Base-by-base conservation (phyloP, 1,140 invertebrate species). In the Rhopalosiphum maidis region DNA sequence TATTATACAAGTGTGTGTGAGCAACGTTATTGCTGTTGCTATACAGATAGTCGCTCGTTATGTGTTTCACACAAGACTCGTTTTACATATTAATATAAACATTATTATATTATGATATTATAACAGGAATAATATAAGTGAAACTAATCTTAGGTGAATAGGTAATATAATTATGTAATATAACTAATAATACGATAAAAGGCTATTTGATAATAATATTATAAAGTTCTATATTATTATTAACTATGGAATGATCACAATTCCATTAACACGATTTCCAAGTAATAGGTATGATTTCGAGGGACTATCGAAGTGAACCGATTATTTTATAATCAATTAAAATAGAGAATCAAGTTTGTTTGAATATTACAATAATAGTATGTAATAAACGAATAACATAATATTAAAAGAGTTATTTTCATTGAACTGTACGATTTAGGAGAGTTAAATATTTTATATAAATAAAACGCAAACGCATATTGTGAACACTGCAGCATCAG, bases 391-490 rank as follows among this genome's bases (percentile, higher is more conserved):
- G 8, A 21, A 77, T 18, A 46, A 30, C 25, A 85, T 85, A 85
- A 25, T 23, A 23, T 41, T 87, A 23, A 88, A 51, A 51, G 30
- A 35, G 46, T 88, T 86, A 86, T 86, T 46, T 41, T n/a, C n/a
- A 35, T 55, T 41, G 54, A 54, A 37, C 35, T 43, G 5, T 90
- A 55, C 35, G 23, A n/a, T 48, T 88, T 88, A 8, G 51, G 51
- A 90, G 88, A 35, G 54, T 90, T 90, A 25, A 90, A 90, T 54
- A 55, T 90, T 55, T 89, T 35, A 54, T 88, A 51, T 90, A 90
- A 90, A 90, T 90, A 90, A 90, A 90, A 90, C 89, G 54, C 25
- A 68, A 68, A 90, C 54, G 37, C 89, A 43, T 68, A 90, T 68
- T 89, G 88, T 55, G 51, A 43, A 90, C 35, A 54, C 54, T 41